These are phyloP conservation scores for Elgaria multicarinata DNA, from an alignment of 2,113 vertebrate species.

Conservation along the genomic window DNA sequence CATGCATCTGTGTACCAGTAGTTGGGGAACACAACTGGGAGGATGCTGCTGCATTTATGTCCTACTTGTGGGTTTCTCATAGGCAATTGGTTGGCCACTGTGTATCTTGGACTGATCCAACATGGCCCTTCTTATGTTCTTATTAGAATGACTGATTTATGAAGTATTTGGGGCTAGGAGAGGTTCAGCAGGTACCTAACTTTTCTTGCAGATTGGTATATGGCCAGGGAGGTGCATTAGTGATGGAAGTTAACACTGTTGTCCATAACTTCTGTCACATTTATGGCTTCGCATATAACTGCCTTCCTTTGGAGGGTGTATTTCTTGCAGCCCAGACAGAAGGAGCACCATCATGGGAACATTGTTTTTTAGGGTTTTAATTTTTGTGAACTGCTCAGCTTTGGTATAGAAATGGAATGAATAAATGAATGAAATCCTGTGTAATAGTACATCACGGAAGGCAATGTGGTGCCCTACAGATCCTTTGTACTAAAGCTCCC, in stretches of 20 bases:
- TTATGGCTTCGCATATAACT: background rate
- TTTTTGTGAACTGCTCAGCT: too few relatives aligned
- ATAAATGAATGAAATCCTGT: background rate
- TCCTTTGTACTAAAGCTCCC: too few relatives aligned
- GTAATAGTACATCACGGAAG: background rate
- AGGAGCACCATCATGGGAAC: background rate
- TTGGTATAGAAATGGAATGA: too few relatives aligned
- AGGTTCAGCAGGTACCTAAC: too few relatives aligned
- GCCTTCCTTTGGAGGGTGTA: background rate
- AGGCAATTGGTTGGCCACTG: too few relatives aligned
- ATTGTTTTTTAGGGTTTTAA: too few relatives aligned
- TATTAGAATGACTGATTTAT: background rate
- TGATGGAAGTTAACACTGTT: background rate
- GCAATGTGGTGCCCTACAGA: too few relatives aligned
- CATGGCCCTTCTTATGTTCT: background rate
- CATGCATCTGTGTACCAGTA: too few relatives aligned
- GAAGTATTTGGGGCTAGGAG: background rate
- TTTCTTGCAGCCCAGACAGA: background rate
- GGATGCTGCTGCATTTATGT: too few relatives aligned
- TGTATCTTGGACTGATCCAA: too few relatives aligned
- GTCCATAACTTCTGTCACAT: background rate
- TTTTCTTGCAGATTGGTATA: background rate
- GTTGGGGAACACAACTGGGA: too few relatives aligned
- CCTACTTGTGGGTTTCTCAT: too few relatives aligned
- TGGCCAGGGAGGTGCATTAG: background rate